Evolutionary conservation across 2,797 vertebrate species (phyloP).

Genomic region (Oceanodroma leucorhoa): DNA sequence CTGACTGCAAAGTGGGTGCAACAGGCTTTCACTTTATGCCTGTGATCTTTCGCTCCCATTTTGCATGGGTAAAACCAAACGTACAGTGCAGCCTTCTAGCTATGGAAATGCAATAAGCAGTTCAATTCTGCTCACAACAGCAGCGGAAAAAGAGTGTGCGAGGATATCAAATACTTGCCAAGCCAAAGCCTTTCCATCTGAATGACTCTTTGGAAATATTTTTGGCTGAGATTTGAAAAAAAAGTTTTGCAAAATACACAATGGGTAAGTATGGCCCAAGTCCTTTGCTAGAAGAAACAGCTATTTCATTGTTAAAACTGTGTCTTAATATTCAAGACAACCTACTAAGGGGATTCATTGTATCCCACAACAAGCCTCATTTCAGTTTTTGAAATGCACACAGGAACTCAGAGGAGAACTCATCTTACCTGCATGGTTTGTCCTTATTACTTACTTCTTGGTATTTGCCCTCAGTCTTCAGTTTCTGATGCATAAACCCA

Average conservation of each 20-base stretch:
- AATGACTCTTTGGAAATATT: constrained; percentile 61
- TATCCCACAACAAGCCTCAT: background rate
- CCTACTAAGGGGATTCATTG: constrained; percentile 34
- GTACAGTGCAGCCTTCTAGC: background rate
- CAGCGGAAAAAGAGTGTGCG: background rate
- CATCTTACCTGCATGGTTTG: background rate
- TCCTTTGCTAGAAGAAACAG: constrained; percentile 32
- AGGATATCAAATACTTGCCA: constrained; percentile 28
- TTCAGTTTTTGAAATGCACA: background rate
- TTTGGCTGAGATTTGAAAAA: constrained; percentile 31
- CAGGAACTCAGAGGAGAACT: background rate
- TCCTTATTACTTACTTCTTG: background rate
- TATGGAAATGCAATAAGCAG: background rate
- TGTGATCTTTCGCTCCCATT: background rate
- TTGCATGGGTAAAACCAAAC: fast-evolving
- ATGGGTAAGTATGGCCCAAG: background rate
- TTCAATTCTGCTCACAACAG: background rate
- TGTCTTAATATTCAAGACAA: constrained; percentile 31
- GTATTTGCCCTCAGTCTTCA: background rate
- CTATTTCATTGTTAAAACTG: constrained; percentile 57
- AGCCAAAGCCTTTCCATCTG: constrained; percentile 26
- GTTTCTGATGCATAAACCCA: background rate
- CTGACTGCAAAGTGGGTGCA: background rate
- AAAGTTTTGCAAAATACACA: constrained; percentile 27
- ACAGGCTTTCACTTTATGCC: background rate